phyloP scores from a whole-genome alignment of 92 coral and sea anemone genomes.

The Muricea muricata region DNA sequence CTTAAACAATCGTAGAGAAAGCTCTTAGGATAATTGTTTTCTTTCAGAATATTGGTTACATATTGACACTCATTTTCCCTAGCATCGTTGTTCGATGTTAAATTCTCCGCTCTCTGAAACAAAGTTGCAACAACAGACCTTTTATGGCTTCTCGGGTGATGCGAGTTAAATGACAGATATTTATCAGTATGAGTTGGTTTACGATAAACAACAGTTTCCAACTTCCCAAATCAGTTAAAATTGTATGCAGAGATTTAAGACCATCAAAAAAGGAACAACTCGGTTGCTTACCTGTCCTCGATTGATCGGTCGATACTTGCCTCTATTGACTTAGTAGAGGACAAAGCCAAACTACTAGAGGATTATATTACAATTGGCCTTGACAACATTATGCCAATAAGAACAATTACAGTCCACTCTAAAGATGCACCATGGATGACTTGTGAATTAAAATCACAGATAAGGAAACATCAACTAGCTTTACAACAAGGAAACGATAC shows the following conservation, averaged over 20 bases:
- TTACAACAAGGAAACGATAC: constrained; percentile 7
- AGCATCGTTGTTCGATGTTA: no score
- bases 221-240: no score
- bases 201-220: no score
- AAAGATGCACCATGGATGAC: constrained; percentile 35
- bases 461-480: constrained; percentile 25
- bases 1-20: no score
- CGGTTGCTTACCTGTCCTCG: constrained; percentile 7
- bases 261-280: constrained; percentile 21
- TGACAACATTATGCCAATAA: constrained; percentile 26
- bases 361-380: not conserved
- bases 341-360: constrained; percentile 4
- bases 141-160: no score
- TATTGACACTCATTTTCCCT: no score
- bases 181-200: no score
- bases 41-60: no score
- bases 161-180: no score
- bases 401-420: constrained; percentile 19
- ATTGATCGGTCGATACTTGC: constrained; percentile 18
- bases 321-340: constrained; percentile 16
- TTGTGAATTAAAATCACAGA: constrained; percentile 4
- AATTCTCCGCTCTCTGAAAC: no score
- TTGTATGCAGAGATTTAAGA: constrained; percentile 7
- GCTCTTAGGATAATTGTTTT: no score
- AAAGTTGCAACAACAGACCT: no score